Conservation (phyloP, 1,140 invertebrate genomes). For the Brachionus asplanchnoidis region DNA sequence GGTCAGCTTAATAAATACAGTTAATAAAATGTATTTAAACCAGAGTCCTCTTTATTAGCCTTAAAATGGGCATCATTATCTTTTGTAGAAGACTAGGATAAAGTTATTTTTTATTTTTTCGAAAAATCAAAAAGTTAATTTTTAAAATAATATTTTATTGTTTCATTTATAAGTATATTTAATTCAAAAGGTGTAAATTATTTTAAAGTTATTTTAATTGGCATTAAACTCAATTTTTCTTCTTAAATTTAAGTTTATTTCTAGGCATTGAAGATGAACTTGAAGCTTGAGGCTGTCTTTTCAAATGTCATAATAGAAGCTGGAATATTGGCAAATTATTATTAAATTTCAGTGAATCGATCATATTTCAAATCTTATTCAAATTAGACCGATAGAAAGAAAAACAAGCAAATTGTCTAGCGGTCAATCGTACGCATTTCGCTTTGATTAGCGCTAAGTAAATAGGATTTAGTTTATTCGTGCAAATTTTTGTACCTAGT, state of each 20-base stretch:
- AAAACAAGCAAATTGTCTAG: not conserved
- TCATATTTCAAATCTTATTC: constrained; percentile 1
- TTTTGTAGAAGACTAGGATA: not conserved
- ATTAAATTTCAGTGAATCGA: not conserved
- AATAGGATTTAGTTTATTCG: constrained; percentile 29
- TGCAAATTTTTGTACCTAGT: not conserved
- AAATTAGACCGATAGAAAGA: not conserved
- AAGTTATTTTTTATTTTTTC: not conserved
- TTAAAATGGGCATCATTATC: not conserved
- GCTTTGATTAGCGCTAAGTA: constrained; percentile 17
- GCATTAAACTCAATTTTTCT: not conserved
- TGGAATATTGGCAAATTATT: not conserved
- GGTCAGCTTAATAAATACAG: not conserved
- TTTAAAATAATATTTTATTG: not conserved
- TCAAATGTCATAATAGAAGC: not conserved
- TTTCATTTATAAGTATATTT: not conserved
- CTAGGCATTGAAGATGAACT: not conserved
- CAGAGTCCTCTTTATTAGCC: not conserved
- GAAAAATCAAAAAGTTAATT: not conserved
- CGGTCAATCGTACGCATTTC: not conserved
- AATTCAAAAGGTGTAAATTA: not conserved
- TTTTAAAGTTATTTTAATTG: not conserved
- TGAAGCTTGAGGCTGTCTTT: not conserved
- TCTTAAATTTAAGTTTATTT: not conserved
- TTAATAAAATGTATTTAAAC: not conserved